Evolutionary conservation across 1,140 invertebrate species (phyloP), one percentile per base, ranked within the genome.

Genomic region (Matsumurasca onukii): DNA sequence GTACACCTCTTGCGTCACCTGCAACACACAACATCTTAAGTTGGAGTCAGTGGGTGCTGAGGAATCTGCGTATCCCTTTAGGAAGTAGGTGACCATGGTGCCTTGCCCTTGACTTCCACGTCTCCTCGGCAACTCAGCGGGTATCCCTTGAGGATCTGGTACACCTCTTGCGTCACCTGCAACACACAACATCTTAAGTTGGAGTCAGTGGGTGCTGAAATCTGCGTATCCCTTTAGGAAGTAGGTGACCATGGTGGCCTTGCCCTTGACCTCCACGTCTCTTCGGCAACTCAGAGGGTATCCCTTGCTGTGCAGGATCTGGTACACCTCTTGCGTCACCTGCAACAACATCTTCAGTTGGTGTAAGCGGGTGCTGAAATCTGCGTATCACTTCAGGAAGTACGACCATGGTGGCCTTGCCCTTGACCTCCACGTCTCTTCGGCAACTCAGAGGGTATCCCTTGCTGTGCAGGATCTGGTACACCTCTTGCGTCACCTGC

Each of bases 31-130:
- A n/a, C n/a, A n/a, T n/a, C n/a, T n/a, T n/a, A n/a, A n/a, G n/a
- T n/a, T n/a, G n/a, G n/a, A n/a, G n/a, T 39, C 34, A 17, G 34
- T 9, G 5, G 61, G 34, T 13, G 61, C n/a, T 20, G 31, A 13
- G 2, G 29, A 24, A 22, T 67, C 30, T 15, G 67, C 67, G 27
- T 34, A 68, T 31, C 85, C 89, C 64, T 89, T 88, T 52, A 95
- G 82, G 77, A 96, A 94, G 80, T 92, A 96, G 0, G 95, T 97
- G n/a, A 92, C 86, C 94, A 97, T 97, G 51, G 92, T 90, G 0
- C 95, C 95, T 97, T 97, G 24, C 95, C 95, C 80, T 97, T 97
- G 1, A 97, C 94, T 72, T 94, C 88, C 22, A 97, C 90, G 2
- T 84, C 87, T 0, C 94, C 94, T 15, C 94, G 84, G 77, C 91